Base-by-base conservation (phyloP, 2,888 invertebrate species). In the Sycophila texana region DNA sequence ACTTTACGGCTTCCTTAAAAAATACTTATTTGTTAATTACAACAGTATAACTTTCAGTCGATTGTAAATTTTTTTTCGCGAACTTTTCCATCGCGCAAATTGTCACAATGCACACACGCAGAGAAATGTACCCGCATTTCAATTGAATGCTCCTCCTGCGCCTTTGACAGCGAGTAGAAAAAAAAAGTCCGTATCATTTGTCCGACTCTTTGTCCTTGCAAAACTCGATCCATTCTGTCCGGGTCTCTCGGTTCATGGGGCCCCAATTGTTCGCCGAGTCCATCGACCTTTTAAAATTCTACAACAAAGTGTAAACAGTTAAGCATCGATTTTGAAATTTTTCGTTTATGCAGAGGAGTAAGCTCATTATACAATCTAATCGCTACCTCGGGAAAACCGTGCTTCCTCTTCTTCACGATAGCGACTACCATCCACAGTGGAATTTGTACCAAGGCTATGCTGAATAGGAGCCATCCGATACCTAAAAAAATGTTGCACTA, bases 391-490 rank as follows among this genome's bases (percentile, higher is more conserved):
- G 83, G 82, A 70, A 84, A 67, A 3, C 84, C 83, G 65, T 83
- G 75, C 26, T 86, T 85, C 81, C 84, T 87, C 79, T 85, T 89
- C 67, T 82, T 83, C 7, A 84, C 65, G 20, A 91, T 84, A 14
- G 89, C 86, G 47, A 89, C 86, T 4, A 86, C 79, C 65, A 89
- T 87, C 89, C 90, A 91, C 2, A 93, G 88, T 13, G 93, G 89
- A 68, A 91, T 84, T 84, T 93, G 93, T 0, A 92, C 53, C 1
- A 92, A 86, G 12, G 92, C 93, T 72, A 93, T 84, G 0, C 91
- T 87, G 0, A 92, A 90, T 7, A 93, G 89, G 3, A 88, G 86
- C 92, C 92, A 92, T 30, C 92, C 92, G 75, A 91, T 90, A 80
- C 88, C 92, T 92, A 83, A 4, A 83, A 84, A 18, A 79, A 39